A percentile compares a stretch with the other conserved stretches of the same genome.
Conservation (phyloP, 37 sponge, comb jelly and placozoan species). For the Theonella swinhoei region DNA sequence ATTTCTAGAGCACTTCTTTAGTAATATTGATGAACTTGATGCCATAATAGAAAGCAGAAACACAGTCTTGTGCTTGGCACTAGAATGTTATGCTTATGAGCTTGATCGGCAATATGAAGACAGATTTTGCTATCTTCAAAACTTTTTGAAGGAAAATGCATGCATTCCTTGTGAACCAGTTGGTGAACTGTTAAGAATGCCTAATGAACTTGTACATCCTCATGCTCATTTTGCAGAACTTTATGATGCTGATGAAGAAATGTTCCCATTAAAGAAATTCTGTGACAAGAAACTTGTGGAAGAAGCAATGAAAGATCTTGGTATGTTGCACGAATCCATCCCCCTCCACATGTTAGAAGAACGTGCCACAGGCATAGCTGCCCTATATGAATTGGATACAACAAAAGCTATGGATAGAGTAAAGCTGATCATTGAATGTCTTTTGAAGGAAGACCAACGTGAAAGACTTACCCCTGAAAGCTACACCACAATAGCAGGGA, state of each 20-base stretch:
- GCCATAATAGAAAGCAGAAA: too few relatives aligned
- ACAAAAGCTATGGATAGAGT: constrained; percentile 19
- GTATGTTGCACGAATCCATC: constrained; percentile 32
- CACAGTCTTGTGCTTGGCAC: too few relatives aligned
- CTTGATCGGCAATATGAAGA: too few relatives aligned
- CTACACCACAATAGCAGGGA: not conserved
- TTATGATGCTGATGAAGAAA: constrained; percentile 30
- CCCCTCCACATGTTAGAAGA: constrained; percentile 31
- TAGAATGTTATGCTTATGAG: too few relatives aligned
- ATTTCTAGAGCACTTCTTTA: too few relatives aligned
- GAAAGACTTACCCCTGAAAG: not conserved
- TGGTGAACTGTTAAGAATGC: too few relatives aligned
- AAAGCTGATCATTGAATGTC: constrained; percentile 18
- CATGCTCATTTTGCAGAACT: constrained; percentile 19
- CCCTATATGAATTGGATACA: not conserved
- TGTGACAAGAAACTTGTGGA: not conserved
- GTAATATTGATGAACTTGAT: too few relatives aligned
- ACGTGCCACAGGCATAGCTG: constrained; percentile 14
- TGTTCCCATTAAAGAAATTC: constrained; percentile 35
- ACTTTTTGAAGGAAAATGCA: too few relatives aligned
- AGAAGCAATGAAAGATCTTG: constrained; percentile 17
- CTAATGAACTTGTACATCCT: constrained; percentile 39
- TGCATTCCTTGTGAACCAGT: too few relatives aligned
- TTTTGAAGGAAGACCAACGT: not conserved
- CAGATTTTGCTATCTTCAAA: too few relatives aligned